Base-by-base conservation (phyloP, 2,113 vertebrate genomes). In the Pterocles orientalis region DNA sequence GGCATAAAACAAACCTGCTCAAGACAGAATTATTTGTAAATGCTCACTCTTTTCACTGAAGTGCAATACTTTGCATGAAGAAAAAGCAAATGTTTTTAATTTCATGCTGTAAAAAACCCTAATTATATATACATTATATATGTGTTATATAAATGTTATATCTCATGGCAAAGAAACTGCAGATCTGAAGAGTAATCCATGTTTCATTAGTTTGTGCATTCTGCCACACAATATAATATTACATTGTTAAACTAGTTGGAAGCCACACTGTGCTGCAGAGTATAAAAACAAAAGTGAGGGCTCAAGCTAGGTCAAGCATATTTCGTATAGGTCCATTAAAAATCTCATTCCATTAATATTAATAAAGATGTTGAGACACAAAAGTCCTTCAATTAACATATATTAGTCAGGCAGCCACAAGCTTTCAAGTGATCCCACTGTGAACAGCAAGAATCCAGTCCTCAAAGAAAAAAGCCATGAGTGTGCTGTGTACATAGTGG, bases 341-440 rank as follows among this genome's bases (percentile, higher is more conserved):
- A 96, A 92, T 79, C 76, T 93, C 90, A 93, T 76, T 43, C 77
- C 21, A 95, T 95, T 88, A 96, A 97, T 95, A 97, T 95, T 96
- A 96, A 94, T 97, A 96, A 95, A 94, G 95, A 93, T 79, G 83
- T 29, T 95, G 86, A 90, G 92, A 96, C 88, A 92, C 88, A 96
- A 89, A 86, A 95, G 91, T 92, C 92, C 80, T 89, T 91, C 92
- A 96, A 92, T 95, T 95, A 97, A 89, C 95, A 95, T 95, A 97
- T 80, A 93, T 94, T 93, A 95, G 94, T 80, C 92, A 94, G 92
- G 93, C 95, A 95, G 70, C 93, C 91, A 89, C 72, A 93, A 79
- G 86, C 69, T 88, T 92, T 96, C 80, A 88, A 95, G 95, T 29
- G 81, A 93, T 92, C 92, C 95, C 70, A 94, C 91, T 95, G 96